A percentile compares a stretch with the other conserved stretches of the same genome.
These are phyloP conservation scores for Acronicta leporina DNA, from an alignment of 2,888 invertebrate species.

Conservation along the genomic window DNA sequence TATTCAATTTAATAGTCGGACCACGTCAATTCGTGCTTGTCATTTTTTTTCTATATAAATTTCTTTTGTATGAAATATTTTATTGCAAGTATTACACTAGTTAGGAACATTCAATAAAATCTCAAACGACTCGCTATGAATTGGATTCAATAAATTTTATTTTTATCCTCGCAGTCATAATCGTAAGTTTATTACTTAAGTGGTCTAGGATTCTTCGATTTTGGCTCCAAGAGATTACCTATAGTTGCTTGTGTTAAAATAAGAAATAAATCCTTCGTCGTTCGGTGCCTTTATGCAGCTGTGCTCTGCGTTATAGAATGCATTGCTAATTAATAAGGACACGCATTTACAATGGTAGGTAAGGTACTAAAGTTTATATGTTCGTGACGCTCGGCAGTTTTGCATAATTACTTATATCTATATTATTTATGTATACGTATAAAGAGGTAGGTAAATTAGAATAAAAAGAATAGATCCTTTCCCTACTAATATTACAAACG, in stretches of 20 bases:
- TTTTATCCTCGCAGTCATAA: slow-evolving; percentile 48
- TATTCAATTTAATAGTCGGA: slow-evolving; percentile 66
- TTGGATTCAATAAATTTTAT: slow-evolving; percentile 53
- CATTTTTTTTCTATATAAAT: slow-evolving; percentile 49
- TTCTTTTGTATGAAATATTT: slow-evolving; percentile 60
- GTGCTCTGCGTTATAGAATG: background rate
- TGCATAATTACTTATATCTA: too few species aligned
- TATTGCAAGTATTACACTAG: slow-evolving; percentile 52
- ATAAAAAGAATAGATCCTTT: too few species aligned
- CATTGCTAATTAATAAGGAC: background rate
- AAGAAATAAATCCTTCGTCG: slow-evolving; percentile 18
- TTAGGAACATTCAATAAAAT: slow-evolving; percentile 44
- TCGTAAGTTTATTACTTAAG: slow-evolving; percentile 52
- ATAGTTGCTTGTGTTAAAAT: slow-evolving; percentile 12
- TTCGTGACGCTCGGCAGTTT: too few species aligned
- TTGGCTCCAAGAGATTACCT: slow-evolving; percentile 21
- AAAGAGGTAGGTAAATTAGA: too few species aligned
- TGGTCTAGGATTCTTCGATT: slow-evolving; percentile 23
- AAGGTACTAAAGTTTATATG: too few species aligned
- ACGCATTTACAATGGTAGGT: background rate
- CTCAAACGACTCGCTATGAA: slow-evolving; percentile 32
- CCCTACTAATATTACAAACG: too few species aligned
- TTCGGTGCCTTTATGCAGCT: background rate
- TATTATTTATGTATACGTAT: too few species aligned
- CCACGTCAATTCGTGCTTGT: slow-evolving; percentile 39